phyloP scores from a whole-genome alignment of 2,888 invertebrate species.

The Dasypogon diadema region DNA sequence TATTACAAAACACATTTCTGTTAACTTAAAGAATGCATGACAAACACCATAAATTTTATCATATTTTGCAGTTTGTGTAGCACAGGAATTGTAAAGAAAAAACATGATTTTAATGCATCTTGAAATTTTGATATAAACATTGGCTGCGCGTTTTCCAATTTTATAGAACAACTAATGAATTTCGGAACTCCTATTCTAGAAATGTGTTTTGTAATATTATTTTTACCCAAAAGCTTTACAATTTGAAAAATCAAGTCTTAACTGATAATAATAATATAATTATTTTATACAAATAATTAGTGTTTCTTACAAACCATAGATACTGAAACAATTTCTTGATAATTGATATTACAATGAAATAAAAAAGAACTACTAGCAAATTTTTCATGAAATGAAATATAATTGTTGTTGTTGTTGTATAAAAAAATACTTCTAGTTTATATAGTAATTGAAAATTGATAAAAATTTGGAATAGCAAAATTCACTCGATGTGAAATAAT shows the following conservation, averaged over 20 bases:
- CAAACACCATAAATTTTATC: no score
- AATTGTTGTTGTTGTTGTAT: constrained; percentile 49
- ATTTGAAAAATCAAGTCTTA: constrained; percentile 25
- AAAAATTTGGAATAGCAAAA: background rate
- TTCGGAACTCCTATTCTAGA: no score
- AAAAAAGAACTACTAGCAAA: constrained; percentile 8
- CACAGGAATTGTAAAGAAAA: no score
- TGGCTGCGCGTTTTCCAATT: no score
- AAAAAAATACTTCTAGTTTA: constrained; percentile 31
- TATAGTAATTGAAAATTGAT: constrained; percentile 21
- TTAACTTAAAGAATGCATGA: no score
- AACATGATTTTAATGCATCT: no score
- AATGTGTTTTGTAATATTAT: background rate
- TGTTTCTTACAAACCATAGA: constrained; percentile 13
- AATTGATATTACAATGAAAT: constrained; percentile 15
- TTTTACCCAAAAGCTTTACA: constrained; percentile 38
- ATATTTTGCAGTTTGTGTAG: no score
- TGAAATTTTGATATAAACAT: no score
- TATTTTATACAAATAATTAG: constrained; percentile 30
- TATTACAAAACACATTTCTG: no score
- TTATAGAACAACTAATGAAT: no score
- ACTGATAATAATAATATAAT: constrained; percentile 26
- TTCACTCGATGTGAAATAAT: background rate
- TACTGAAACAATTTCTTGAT: constrained; percentile 10
- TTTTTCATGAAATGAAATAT: constrained; percentile 35